phyloP scores from a whole-genome alignment of 2,113 vertebrate genomes.

The Neopipo cinnamomea region DNA sequence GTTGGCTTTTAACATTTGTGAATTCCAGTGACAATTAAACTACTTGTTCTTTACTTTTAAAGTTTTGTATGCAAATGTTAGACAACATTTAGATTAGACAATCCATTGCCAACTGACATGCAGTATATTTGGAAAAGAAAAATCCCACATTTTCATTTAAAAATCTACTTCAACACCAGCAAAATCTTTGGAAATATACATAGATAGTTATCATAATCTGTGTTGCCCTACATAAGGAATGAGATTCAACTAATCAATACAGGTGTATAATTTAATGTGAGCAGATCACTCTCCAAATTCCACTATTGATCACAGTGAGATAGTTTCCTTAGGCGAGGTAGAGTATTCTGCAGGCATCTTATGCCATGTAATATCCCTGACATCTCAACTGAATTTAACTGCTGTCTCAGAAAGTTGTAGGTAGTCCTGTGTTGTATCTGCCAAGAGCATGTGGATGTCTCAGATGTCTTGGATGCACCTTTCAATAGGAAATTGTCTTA shows the following conservation, averaged over 20 bases:
- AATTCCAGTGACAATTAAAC: neutral
- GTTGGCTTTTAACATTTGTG: neutral
- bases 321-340: neutral
- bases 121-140: neutral
- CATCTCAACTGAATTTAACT: neutral
- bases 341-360: neutral
- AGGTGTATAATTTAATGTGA: neutral
- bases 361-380: neutral
- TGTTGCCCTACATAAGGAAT: neutral
- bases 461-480: neutral
- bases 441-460: neutral
- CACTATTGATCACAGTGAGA: neutral
- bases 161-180: neutral
- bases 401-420: neutral
- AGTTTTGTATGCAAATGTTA: neutral
- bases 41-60: neutral
- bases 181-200: neutral
- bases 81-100: too few relatives aligned
- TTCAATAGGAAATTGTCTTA: neutral
- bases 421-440: neutral
- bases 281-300: neutral
- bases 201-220: neutral
- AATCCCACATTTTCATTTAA: neutral
- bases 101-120: neutral
- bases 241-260: neutral